These are phyloP conservation scores for Callopanchax toddi DNA, from an alignment of 2,113 vertebrate species.

Conservation along the genomic window DNA sequence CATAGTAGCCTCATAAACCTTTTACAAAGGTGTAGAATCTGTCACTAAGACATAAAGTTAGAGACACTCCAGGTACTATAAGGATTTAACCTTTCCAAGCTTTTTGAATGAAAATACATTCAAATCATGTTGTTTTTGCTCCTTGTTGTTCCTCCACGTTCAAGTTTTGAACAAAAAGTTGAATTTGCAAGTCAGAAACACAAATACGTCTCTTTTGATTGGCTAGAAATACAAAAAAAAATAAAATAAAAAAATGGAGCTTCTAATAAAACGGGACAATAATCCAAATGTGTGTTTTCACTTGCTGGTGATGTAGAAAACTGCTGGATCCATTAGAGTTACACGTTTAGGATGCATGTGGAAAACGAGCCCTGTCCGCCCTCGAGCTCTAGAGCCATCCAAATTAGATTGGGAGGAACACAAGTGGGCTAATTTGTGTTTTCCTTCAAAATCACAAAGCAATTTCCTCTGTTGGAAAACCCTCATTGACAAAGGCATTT, in stretches of 20 bases:
- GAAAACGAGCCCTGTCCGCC: conserved; percentile 27
- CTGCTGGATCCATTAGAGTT: conserved; percentile 34
- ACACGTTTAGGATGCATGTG: conserved; percentile 24
- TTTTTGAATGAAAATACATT: no score
- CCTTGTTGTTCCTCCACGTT: neutral
- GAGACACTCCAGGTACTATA: no score
- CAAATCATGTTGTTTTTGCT: no score
- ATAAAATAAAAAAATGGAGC: neutral
- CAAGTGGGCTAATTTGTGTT: conserved; percentile 73
- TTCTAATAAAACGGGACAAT: neutral
- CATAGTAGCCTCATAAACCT: no score
- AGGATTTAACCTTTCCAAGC: no score
- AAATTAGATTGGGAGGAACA: conserved; percentile 65
- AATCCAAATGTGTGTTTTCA: conserved; percentile 15
- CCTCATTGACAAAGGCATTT: conserved; percentile 60
- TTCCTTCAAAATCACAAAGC: conserved; percentile 63
- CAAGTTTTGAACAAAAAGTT: neutral
- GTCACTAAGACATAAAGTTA: no score
- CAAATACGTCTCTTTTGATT: no score
- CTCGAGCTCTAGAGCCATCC: conserved; percentile 34
- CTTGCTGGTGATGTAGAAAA: conserved; percentile 35
- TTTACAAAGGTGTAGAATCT: no score
- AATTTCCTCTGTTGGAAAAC: conserved; percentile 60
- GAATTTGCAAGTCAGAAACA: neutral
- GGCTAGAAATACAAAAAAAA: neutral